Base-by-base conservation (phyloP, 35 echinoderm and acorn worm genomes). In the Acanthaster planci region DNA sequence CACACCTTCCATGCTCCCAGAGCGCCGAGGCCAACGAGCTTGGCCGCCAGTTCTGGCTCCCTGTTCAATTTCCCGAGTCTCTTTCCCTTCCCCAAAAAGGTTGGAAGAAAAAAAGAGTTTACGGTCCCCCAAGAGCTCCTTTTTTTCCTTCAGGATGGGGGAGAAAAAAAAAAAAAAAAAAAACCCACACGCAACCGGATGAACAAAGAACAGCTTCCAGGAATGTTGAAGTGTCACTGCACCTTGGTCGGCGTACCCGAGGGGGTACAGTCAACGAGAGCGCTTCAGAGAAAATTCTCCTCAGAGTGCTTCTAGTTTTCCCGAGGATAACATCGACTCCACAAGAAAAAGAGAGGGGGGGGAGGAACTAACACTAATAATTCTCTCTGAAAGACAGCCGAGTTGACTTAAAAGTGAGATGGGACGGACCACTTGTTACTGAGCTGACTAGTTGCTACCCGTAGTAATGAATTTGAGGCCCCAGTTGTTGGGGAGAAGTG, bases 351-450 rank as follows among this genome's bases (percentile, higher is more conserved):
- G 42, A 47, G 12, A 47, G 4, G 4, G 12, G 12, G 12, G 12
- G 4, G 12, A 4, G 4, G 12, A 47, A 47, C 4, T 47, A 47
- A 47, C 12, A 47, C 4, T 47, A 79, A 42, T 79, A 79, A 79
- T 19, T n/a, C 29, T 42, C 18, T 15, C 18, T 39, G 77, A 79
- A 10, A 42, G 42, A 79, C 39, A 23, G 37, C 29, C 77, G 21
- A 16, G 21, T 18, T 51, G 17, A 23, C 37, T 14, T 37, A 79
- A n/a, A n/a, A 18, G 42, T 26, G 38, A 38, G 52, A 31, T 51
- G 81, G 29, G 27, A 55, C 19, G 39, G 56, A 83, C 81, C 54
- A 83, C 81, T 83, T 83, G 81, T 83, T 83, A 57, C 81, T 37
- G 51, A 80, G 53, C 81, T 53, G 59, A 57, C 56, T 35, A 57